Conservation (phyloP, 1,140 invertebrate species). For the Trigoniulus corallinus region DNA sequence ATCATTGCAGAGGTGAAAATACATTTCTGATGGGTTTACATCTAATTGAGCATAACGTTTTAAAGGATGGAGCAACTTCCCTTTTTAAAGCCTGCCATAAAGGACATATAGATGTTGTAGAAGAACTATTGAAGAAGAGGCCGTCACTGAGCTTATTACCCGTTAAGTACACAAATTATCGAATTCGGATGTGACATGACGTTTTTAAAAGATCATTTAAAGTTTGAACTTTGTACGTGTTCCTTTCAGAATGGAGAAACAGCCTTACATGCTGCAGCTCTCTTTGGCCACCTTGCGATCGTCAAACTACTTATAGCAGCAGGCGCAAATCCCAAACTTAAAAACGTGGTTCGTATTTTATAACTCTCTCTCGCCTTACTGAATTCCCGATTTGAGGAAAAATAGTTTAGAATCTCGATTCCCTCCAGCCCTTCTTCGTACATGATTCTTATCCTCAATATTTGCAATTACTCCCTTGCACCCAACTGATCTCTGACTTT, state of each 20-base stretch:
- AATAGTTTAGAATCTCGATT: too few species aligned
- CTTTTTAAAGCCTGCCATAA: conserved; percentile 87
- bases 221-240: neutral
- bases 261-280: conserved; percentile 69
- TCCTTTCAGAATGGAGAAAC: conserved; percentile 65
- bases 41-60: neutral
- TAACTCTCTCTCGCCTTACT: too few species aligned
- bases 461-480: too few species aligned
- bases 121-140: conserved; percentile 62
- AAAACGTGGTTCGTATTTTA: conserved; percentile 41
- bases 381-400: too few species aligned
- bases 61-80: conserved; percentile 74
- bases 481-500: too few species aligned
- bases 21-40: too few species aligned
- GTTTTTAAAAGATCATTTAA: neutral
- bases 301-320: conserved; percentile 55
- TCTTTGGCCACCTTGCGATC: conserved; percentile 67
- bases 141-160: conserved; percentile 61
- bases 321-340: conserved; percentile 44
- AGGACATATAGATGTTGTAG: conserved; percentile 70
- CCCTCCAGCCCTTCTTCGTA: too few species aligned
- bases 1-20: too few species aligned
- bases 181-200: too few species aligned
- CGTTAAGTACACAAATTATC: conserved; percentile 31
- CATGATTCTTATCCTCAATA: too few species aligned